Evolutionary conservation across 2,797 vertebrate genomes (phyloP), one percentile per base, ranked within the genome.

Genomic region (Bradypus variegatus): DNA sequence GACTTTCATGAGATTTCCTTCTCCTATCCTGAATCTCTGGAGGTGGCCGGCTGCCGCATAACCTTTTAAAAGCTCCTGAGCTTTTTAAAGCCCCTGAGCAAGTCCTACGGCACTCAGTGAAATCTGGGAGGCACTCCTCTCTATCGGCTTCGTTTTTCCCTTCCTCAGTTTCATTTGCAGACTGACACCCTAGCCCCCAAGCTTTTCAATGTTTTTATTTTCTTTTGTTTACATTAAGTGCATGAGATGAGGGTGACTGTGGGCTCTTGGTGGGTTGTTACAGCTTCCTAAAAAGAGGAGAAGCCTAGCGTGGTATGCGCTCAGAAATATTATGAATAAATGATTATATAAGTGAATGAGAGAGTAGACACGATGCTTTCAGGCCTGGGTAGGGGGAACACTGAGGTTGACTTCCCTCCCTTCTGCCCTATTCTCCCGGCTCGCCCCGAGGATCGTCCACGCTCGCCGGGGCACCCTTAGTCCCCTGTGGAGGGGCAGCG

Each of bases 401-500:
- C 1, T 8, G 31, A 1, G 3, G 53, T 4, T 0, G 31, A 48
- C 11, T 64, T 48, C 27, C 11, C 11, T 33, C 23, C 3, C 12
- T 8, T n/a, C 18, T 2, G n/a, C 10, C 38, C 11, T 33, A 5
- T 4, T 21, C n/a, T 41, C 25, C 31, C 0, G 10, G 41, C 18
- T 2, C 12, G 29, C 19, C 29, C 18, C 1, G 0, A 3, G 4
- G 10, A 1, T 9, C 1, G 8, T 60, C 11, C 64, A 33, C 27
- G 7, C 10, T 0, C 0, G 41, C 21, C 8, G 19, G 4, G 15
- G 29, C 80, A 8, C 33, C 38, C 19, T 27, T 1, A 23, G n/a
- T n/a, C 12, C 27, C 62, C 5, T 31, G 3, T 0, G 4, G n/a
- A 4, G 0, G 2, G 2, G 0, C 0, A 12, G 16, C 33, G 29